A percentile compares a stretch with the other conserved stretches of the same genome.
Evolutionary conservation across 2,797 vertebrate species (phyloP).

Genomic region (Podarcis siculus): DNA sequence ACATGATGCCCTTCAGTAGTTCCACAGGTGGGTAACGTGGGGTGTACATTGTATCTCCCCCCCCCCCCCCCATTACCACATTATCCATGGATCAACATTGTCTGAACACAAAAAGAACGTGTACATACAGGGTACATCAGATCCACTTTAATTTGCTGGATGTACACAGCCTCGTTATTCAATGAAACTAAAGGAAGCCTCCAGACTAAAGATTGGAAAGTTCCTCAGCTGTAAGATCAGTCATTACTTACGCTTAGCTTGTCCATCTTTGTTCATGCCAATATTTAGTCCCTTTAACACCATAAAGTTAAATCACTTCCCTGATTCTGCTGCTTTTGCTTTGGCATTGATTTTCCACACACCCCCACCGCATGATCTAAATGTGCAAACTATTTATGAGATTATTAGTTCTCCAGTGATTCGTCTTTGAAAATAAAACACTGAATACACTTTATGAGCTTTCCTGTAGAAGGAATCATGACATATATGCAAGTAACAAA

Average conservation of each 20-base stretch:
- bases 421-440: conserved; percentile 19
- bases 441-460: not conserved
- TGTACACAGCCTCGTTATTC: too few species aligned
- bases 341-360: not conserved
- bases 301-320: not conserved
- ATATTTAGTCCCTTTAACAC: not conserved
- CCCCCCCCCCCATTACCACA: too few species aligned
- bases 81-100: too few species aligned
- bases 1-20: too few species aligned
- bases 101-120: too few species aligned
- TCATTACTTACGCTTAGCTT: not conserved
- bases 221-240: not conserved
- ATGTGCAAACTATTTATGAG: not conserved
- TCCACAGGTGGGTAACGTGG: too few species aligned
- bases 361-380: not conserved
- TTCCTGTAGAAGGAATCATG: not conserved
- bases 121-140: too few species aligned
- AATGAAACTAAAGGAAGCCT: not conserved
- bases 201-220: not conserved
- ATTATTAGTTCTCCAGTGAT: conserved; percentile 2
- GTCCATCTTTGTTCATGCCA: not conserved
- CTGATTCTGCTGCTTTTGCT: not conserved
- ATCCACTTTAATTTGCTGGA: too few species aligned
- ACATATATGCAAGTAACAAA: not conserved
- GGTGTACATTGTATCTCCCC: too few species aligned